Conservation (phyloP, 2,113 vertebrate genomes). For the Lethenteron reissneri region DNA sequence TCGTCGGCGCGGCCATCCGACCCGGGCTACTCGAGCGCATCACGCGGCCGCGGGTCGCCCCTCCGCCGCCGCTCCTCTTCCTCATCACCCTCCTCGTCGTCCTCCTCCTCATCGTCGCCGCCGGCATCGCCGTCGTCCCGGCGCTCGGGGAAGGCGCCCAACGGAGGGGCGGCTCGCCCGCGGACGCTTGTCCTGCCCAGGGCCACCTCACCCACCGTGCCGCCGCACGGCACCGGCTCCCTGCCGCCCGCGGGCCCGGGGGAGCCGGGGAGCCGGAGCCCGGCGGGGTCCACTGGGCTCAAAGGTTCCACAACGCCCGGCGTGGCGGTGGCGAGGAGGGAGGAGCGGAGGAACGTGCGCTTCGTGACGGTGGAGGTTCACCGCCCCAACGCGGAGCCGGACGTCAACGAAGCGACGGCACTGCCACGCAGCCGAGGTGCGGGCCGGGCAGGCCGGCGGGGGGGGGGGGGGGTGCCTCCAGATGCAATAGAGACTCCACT, state of each 20-base stretch:
- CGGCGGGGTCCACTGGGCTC: too few species aligned
- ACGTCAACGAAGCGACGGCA: slow-evolving; percentile 72
- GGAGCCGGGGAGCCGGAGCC: too few species aligned
- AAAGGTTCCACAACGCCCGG: too few species aligned
- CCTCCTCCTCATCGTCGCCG: slow-evolving; percentile 12
- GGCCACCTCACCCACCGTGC: slow-evolving; percentile 12
- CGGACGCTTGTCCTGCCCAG: slow-evolving; percentile 18
- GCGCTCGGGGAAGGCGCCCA: too few species aligned
- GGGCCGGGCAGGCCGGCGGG: slow-evolving; percentile 8
- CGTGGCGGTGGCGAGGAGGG: too few species aligned
- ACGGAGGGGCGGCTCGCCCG: slow-evolving; percentile 9
- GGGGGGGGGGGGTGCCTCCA: background rate
- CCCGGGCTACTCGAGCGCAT: slow-evolving; percentile 7
- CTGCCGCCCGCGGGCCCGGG: too few species aligned
- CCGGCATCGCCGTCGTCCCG: too few species aligned
- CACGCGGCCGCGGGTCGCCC: slow-evolving; percentile 10
- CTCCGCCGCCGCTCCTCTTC: slow-evolving; percentile 18
- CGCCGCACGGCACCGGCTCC: slow-evolving; percentile 8
- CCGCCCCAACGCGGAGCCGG: slow-evolving; percentile 64
- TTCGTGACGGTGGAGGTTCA: slow-evolving; percentile 91
- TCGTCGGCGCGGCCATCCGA: too few species aligned
- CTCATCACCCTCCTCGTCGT: slow-evolving; percentile 12
- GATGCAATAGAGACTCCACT: too few species aligned
- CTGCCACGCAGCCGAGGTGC: slow-evolving; percentile 69
- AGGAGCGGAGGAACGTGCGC: slow-evolving; percentile 26